A percentile compares a stretch with the other conserved stretches of the same genome.
These are phyloP conservation scores for Cyprinodon brontotheroides DNA, from an alignment of 2,113 vertebrate species.

Conservation along the genomic window DNA sequence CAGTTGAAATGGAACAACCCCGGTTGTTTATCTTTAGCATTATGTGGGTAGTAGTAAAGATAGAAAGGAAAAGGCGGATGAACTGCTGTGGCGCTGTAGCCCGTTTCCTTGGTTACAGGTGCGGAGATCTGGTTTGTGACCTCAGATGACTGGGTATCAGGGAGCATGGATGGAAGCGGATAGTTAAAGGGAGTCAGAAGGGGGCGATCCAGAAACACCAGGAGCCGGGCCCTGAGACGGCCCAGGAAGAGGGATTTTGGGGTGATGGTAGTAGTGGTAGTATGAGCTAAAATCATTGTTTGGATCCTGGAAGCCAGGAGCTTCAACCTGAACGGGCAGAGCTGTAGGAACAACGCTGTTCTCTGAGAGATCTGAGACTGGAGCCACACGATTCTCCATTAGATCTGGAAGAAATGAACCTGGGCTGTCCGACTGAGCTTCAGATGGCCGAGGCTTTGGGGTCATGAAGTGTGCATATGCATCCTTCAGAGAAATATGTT, in stretches of 20 bases:
- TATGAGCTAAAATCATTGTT: constrained; percentile 44
- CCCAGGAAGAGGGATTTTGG: constrained; percentile 56
- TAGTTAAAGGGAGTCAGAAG: neutral
- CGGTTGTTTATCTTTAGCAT: neutral
- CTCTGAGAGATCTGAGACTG: neutral
- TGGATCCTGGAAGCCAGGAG: constrained; percentile 8
- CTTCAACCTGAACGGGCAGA: neutral
- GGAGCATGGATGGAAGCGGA: neutral
- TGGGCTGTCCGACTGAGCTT: neutral
- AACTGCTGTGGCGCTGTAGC: neutral
- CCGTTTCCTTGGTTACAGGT: neutral
- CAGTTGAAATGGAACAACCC: neutral
- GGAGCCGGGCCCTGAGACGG: constrained; percentile 12
- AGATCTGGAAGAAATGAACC: neutral
- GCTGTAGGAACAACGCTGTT: neutral
- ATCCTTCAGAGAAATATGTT: neutral
- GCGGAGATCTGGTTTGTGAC: neutral
- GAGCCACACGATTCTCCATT: neutral
- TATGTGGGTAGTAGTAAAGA: constrained; percentile 26
- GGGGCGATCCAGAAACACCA: neutral
- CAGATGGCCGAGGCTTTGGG: neutral
- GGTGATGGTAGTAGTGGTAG: constrained; percentile 71
- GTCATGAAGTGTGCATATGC: neutral
- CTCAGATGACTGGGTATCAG: neutral
- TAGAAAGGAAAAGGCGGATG: constrained; percentile 7